These are phyloP conservation scores for Chionodraco myersi DNA, from an alignment of 2,113 vertebrate genomes.

Conservation along the genomic window DNA sequence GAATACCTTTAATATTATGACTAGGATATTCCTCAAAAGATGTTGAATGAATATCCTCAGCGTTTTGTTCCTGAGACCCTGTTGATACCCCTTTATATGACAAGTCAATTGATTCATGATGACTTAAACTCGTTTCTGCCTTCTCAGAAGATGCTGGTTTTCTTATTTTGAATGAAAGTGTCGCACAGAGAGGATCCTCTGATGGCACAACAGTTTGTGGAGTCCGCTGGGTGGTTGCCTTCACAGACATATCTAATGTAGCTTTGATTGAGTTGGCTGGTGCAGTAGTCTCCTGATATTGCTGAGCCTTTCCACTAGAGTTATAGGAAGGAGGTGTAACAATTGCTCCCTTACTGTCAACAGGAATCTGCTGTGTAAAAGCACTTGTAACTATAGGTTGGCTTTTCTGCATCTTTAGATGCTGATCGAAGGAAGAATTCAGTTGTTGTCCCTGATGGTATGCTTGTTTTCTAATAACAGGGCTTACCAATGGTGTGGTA, in stretches of 20 bases:
- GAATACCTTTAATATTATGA: background rate
- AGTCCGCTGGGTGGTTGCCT: slow-evolving; percentile 14
- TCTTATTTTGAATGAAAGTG: slow-evolving; percentile 70
- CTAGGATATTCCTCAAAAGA: slow-evolving; percentile 9
- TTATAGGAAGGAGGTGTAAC: slow-evolving; percentile 19
- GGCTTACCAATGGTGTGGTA: slow-evolving; percentile 19
- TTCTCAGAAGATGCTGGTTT: slow-evolving; percentile 32
- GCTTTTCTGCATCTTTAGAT: slow-evolving; percentile 16
- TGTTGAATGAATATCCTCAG: background rate
- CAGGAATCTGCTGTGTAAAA: slow-evolving; percentile 14
- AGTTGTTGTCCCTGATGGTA: slow-evolving; percentile 9
- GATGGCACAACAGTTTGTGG: slow-evolving; percentile 17
- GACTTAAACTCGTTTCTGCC: slow-evolving; percentile 19
- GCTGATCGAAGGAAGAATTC: background rate
- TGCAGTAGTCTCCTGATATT: slow-evolving; percentile 49
- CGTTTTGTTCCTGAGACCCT: slow-evolving; percentile 7
- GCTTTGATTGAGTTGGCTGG: slow-evolving; percentile 77
- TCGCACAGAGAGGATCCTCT: slow-evolving; percentile 49
- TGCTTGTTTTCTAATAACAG: slow-evolving; percentile 33
- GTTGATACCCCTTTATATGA: slow-evolving; percentile 43
- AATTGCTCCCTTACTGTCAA: slow-evolving; percentile 19
- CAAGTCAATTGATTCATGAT: slow-evolving; percentile 63
- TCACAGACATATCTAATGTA: slow-evolving; percentile 78
- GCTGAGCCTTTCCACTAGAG: slow-evolving; percentile 31
- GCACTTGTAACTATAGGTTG: background rate